Conservation (phyloP, 1,140 invertebrate genomes). For the Bombus waltoni region DNA sequence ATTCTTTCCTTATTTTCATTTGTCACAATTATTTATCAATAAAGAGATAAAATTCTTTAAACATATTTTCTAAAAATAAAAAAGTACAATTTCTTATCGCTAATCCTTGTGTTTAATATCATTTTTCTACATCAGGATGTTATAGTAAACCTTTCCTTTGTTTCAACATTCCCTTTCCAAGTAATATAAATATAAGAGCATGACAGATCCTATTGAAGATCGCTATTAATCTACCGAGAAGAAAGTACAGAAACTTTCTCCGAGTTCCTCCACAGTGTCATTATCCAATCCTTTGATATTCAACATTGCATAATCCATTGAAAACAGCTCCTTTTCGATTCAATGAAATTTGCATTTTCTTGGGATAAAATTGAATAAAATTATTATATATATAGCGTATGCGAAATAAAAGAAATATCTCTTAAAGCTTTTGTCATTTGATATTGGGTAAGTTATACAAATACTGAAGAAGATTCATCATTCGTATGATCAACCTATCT, state of each 20-base stretch:
- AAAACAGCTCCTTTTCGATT: not conserved
- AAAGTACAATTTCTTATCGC: not conserved
- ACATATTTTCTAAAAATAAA: not conserved
- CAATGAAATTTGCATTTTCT: not conserved
- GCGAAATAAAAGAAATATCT: not conserved
- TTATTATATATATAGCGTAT: not conserved
- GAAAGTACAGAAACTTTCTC: not conserved
- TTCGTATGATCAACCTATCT: not conserved
- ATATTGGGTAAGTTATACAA: no score
- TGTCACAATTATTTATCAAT: not conserved
- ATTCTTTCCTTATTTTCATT: not conserved
- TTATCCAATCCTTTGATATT: not conserved
- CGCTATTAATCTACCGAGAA: slow-evolving; percentile 7
- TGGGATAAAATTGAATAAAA: not conserved
- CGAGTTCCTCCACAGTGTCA: not conserved
- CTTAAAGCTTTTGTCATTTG: not conserved
- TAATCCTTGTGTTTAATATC: not conserved
- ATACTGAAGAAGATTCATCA: not conserved
- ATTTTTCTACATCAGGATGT: not conserved
- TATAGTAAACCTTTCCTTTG: not conserved
- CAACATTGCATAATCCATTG: not conserved
- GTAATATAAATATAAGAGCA: slow-evolving; percentile 1
- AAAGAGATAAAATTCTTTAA: not conserved
- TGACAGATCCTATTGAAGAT: slow-evolving; percentile 10
- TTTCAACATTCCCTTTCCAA: not conserved